Evolutionary conservation across 2,888 invertebrate species (phyloP).

Genomic region (Pristionchus exspectatus): DNA sequence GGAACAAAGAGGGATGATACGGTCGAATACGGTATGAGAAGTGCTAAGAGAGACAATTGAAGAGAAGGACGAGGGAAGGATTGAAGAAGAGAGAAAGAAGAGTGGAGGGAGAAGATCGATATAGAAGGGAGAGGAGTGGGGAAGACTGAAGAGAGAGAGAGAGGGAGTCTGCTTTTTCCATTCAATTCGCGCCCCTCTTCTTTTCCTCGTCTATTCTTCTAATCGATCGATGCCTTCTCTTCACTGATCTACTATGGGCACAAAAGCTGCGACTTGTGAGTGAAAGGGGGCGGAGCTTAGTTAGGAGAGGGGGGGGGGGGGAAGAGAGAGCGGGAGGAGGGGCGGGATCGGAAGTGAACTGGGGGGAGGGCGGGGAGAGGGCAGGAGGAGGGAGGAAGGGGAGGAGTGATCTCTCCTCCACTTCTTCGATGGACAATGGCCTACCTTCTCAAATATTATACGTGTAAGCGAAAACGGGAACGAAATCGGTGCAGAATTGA

Average conservation of each 20-base stretch:
- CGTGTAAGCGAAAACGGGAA: slow-evolving; percentile 66
- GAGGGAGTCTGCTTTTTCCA: slow-evolving; percentile 47
- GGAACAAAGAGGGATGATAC: background rate
- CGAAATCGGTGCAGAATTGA: slow-evolving; percentile 6
- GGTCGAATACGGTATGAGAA: slow-evolving; percentile 27
- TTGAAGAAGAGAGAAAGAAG: slow-evolving; percentile 48
- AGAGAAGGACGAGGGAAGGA: background rate
- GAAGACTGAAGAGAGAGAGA: slow-evolving; percentile 18
- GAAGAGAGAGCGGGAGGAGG: background rate
- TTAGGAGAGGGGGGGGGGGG: background rate
- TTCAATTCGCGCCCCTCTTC: slow-evolving; percentile 31
- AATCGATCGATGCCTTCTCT: slow-evolving; percentile 12
- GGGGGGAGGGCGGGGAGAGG: slow-evolving; percentile 48
- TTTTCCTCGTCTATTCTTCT: slow-evolving; percentile 43
- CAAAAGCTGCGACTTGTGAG: slow-evolving; percentile 70
- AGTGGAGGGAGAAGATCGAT: slow-evolving; percentile 34
- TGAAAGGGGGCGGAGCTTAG: slow-evolving; percentile 42
- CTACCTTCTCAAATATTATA: slow-evolving; percentile 77
- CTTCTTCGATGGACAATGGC: slow-evolving; percentile 67
- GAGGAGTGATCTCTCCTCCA: background rate
- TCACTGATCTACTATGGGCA: slow-evolving; percentile 61
- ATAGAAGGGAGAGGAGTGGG: slow-evolving; percentile 39
- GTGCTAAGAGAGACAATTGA: background rate
- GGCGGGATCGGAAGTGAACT: slow-evolving; percentile 29
- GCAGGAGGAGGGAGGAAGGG: slow-evolving; percentile 4